Conservation (phyloP, 2,113 vertebrate species). For the Malurus elegans region DNA sequence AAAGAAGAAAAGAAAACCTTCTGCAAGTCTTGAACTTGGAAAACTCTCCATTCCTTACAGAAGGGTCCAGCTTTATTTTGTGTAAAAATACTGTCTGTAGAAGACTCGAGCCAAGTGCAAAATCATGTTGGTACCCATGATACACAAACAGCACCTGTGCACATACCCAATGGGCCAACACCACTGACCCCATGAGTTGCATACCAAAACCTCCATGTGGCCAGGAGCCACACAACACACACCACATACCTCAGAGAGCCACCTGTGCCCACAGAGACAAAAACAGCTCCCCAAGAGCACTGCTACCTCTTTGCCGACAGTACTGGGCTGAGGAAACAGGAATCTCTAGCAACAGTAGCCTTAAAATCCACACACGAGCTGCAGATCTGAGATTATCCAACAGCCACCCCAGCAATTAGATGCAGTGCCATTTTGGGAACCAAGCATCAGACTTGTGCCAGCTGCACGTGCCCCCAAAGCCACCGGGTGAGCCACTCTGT, state of each 20-base stretch:
- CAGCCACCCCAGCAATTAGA: rapidly evolving
- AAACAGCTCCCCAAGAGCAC: background rate
- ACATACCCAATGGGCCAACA: background rate
- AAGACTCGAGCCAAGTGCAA: background rate
- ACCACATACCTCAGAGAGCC: background rate
- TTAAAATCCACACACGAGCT: background rate
- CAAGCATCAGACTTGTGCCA: background rate
- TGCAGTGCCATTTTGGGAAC: background rate
- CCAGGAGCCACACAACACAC: background rate
- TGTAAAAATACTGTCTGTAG: rapidly evolving
- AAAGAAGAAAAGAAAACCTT: background rate
- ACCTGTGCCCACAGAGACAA: rapidly evolving
- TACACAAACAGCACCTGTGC: background rate
- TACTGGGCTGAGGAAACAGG: background rate
- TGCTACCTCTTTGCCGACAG: background rate
- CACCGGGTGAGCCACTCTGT: rapidly evolving
- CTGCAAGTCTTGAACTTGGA: background rate
- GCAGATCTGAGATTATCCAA: background rate
- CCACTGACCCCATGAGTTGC: background rate
- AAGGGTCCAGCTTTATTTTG: background rate
- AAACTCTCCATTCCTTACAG: background rate
- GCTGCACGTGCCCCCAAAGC: rapidly evolving
- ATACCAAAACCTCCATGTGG: background rate
- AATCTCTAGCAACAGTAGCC: background rate
- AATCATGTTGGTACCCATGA: rapidly evolving